Conservation (phyloP, 1,140 invertebrate genomes). For the Leptonema lineaticorne region DNA sequence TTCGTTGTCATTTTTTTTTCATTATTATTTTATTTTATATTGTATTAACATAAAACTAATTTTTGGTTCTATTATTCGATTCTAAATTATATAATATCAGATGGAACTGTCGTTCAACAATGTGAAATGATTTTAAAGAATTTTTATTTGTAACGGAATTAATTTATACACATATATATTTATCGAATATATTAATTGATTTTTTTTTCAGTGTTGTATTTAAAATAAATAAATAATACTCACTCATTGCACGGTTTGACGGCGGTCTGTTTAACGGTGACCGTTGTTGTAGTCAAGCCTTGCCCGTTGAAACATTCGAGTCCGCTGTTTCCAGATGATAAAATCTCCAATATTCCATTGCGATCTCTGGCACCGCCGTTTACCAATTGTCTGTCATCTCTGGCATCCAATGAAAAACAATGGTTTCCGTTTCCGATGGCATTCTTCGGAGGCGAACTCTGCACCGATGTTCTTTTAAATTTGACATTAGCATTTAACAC, state of each 20-base stretch:
- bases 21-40: too few relatives aligned
- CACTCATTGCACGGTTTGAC: conserved; percentile 55
- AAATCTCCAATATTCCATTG: conserved; percentile 36
- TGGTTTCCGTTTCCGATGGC: conserved; percentile 6
- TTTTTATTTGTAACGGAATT: too few relatives aligned
- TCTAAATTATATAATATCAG: too few relatives aligned
- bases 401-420: background rate
- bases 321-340: conserved; percentile 18
- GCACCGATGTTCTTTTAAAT: conserved; percentile 51
- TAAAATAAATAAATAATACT: conserved; percentile 42
- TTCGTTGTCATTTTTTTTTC: too few relatives aligned
- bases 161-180: background rate
- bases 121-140: too few relatives aligned
- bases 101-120: too few relatives aligned
- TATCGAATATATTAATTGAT: background rate
- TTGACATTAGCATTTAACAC: conserved; percentile 48
- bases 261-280: conserved; percentile 51
- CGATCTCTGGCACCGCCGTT: conserved; percentile 32
- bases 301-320: conserved; percentile 47
- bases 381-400: background rate
- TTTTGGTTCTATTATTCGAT: too few relatives aligned
- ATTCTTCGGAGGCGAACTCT: conserved; percentile 48
- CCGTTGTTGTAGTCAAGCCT: conserved; percentile 50
- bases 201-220: background rate
- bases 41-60: too few relatives aligned